Base-by-base conservation (phyloP, 2,113 vertebrate genomes). In the Camelus dromedarius region DNA sequence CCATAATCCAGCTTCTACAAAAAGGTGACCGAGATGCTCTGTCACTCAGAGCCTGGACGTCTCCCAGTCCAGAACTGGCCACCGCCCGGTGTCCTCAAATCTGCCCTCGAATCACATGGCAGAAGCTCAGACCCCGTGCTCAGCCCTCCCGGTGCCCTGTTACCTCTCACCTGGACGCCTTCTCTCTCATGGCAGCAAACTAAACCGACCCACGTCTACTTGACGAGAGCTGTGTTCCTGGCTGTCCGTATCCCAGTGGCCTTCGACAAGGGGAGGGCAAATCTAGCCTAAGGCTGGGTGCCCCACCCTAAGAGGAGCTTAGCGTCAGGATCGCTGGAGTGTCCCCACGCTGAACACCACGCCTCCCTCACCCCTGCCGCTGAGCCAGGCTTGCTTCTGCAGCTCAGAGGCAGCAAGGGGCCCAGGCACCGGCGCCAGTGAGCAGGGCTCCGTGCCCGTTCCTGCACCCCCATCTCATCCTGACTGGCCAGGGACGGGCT, bases 351-450 rank as follows among this genome's bases (percentile, higher is more conserved):
- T 4, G 42, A 42, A 42, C 38, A 42, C 38, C 38, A 42, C 38
- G 38, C 38, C 38, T 42, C 6, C 19, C 6, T 28, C 11, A 20
- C 10, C 15, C 28, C 67, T 64, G 50, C n/a, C 16, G 4, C 19
- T 38, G 66, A 56, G 62, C 10, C 26, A 5, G 28, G 15, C 30
- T n/a, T 54, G 11, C 18, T 28, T 66, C 28, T 28, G 10, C 2
- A 16, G 58, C 58, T 32, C 90, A 67, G 77, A 32, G 8, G 3
- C 77, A 11, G 16, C 0, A 1, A 76, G 35, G 35, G 56, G 20
- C 69, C 30, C 12, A 28, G 0, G 0, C 0, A 8, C 18, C 6
- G 2, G 19, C 3, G 26, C 19, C 11, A 16, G 66, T 15, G 38
- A 38, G 26, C n/a, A 5, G 30, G 64, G 16, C 38, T 72, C 42